Conservation (phyloP, 2,797 vertebrate genomes). For the Bufotes viridis region DNA sequence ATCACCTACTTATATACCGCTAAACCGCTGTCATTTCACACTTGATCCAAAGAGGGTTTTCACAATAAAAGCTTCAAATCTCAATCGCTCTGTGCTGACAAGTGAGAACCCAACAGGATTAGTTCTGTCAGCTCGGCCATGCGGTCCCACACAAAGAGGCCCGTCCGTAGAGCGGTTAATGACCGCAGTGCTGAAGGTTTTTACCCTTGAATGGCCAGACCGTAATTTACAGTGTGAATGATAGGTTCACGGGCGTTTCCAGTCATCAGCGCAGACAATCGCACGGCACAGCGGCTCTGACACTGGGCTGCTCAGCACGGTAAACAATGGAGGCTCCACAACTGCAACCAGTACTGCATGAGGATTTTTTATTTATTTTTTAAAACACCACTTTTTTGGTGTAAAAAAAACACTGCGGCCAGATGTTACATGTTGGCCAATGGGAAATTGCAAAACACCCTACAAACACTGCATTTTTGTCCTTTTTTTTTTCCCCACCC, state of each 20-base stretch:
- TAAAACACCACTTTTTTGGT: too few species aligned
- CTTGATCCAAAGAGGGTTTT: background rate
- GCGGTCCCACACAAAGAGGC: background rate
- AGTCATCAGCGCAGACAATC: background rate
- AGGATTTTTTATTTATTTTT: background rate
- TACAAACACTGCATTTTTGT: too few species aligned
- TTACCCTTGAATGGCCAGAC: background rate
- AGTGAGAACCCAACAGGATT: background rate
- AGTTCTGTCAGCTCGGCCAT: background rate
- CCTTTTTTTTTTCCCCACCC: too few species aligned
- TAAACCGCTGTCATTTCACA: slow-evolving; percentile 12
- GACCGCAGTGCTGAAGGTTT: background rate
- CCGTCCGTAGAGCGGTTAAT: background rate
- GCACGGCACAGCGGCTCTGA: background rate
- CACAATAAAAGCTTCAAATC: background rate
- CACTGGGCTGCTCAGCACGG: background rate
- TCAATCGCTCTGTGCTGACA: background rate
- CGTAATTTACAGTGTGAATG: background rate
- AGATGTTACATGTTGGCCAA: too few species aligned
- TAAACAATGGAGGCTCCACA: background rate
- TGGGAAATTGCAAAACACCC: too few species aligned
- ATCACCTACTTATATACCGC: background rate
- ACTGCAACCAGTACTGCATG: background rate
- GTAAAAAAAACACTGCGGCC: too few species aligned
- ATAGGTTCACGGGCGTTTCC: background rate